Evolutionary conservation across 2,888 invertebrate genomes (phyloP).

Genomic region (Thera obeliscata): DNA sequence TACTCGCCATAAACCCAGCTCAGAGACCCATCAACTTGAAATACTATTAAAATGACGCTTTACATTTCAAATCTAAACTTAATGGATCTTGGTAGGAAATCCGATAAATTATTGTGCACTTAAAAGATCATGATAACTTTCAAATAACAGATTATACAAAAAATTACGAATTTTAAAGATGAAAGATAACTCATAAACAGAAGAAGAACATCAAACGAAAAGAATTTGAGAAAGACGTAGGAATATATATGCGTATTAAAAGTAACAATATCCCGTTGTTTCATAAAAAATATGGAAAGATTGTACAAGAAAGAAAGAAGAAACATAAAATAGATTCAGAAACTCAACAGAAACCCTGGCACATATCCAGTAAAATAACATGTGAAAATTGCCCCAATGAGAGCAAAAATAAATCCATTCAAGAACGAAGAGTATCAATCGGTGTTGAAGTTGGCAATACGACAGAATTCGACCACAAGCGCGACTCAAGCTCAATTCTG

Average conservation of each 20-base stretch:
- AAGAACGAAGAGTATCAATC: slow-evolving; percentile 70
- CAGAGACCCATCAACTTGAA: slow-evolving; percentile 30
- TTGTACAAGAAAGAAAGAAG: slow-evolving; percentile 11
- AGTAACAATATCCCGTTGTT: neutral
- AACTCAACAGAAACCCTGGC: slow-evolving; percentile 69
- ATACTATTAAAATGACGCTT: slow-evolving; percentile 27
- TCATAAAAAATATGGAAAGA: neutral
- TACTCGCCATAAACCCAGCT: slow-evolving; percentile 44
- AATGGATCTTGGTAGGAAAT: slow-evolving; percentile 21
- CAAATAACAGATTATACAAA: slow-evolving; percentile 1
- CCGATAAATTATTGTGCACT: slow-evolving; percentile 3
- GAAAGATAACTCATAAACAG: neutral
- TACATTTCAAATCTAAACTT: neutral
- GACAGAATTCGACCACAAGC: slow-evolving; percentile 45
- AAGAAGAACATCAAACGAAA: neutral
- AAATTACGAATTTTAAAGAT: neutral
- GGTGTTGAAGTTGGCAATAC: slow-evolving; percentile 48
- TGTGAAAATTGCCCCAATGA: slow-evolving; percentile 70
- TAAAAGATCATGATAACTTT: neutral
- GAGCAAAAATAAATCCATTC: slow-evolving; percentile 79
- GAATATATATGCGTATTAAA: neutral
- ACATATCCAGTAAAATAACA: slow-evolving; percentile 61
- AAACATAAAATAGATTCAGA: slow-evolving; percentile 39
- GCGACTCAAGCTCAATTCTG: slow-evolving; percentile 29
- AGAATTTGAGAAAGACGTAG: neutral